phyloP scores from a whole-genome alignment of 2,888 invertebrate species.

The Trachelus stipa region DNA sequence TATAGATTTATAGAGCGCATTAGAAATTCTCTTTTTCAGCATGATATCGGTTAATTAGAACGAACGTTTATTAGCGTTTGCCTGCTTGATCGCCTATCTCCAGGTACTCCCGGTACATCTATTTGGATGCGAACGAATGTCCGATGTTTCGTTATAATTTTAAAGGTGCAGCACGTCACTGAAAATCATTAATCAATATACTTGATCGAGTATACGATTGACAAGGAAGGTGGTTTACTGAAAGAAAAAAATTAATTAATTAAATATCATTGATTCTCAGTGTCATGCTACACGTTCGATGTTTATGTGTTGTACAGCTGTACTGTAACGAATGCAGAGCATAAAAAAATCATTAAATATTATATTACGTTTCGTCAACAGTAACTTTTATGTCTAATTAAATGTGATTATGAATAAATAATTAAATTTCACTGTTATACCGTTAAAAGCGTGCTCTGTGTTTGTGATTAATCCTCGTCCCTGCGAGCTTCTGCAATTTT shows the following conservation, averaged over 20 bases:
- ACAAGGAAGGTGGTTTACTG: slow-evolving; percentile 16
- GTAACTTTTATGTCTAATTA: neutral
- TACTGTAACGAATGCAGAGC: slow-evolving; percentile 1
- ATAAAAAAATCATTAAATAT: neutral
- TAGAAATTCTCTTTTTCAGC: slow-evolving; percentile 30
- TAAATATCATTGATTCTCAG: neutral
- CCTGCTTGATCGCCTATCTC: slow-evolving; percentile 20
- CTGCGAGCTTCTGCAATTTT: neutral
- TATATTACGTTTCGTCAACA: neutral
- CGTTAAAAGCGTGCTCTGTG: neutral
- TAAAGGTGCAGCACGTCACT: slow-evolving; percentile 1
- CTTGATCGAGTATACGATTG: neutral
- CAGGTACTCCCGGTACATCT: slow-evolving; percentile 16
- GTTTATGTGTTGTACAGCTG: neutral
- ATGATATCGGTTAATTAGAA: slow-evolving; percentile 20
- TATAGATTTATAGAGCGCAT: slow-evolving; percentile 28
- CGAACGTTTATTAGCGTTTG: slow-evolving; percentile 12
- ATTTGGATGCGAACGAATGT: slow-evolving; percentile 27
- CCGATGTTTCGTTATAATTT: slow-evolving; percentile 17
- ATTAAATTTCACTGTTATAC: neutral
- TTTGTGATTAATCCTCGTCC: neutral
- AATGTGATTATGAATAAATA: neutral
- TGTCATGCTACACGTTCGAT: neutral
- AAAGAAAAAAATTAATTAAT: neutral
- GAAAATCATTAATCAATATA: neutral